Percentiles rank a stretch among this genome's conserved stretches.
Evolutionary conservation across 2,113 vertebrate genomes (phyloP).

Genomic region (Pomatostomus ruficeps): DNA sequence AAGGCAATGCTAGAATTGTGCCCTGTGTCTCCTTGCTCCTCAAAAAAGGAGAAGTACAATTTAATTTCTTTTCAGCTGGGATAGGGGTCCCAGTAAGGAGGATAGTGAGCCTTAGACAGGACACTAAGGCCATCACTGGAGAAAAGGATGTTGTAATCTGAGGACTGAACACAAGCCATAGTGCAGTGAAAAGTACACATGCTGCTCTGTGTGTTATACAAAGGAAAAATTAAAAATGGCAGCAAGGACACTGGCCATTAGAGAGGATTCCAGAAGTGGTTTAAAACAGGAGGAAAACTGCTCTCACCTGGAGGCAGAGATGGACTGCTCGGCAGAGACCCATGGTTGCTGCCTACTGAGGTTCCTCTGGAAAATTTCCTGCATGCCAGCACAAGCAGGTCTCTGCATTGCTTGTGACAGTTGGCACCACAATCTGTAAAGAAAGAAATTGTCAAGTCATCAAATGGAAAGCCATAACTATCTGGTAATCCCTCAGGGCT

Average conservation of each 20-base stretch:
- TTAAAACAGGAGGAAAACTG: not conserved
- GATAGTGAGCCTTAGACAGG: not conserved
- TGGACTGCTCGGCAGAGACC: slow-evolving; percentile 90
- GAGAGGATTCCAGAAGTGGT: not conserved
- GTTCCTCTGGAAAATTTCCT: slow-evolving; percentile 84
- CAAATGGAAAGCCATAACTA: not conserved
- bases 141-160: not conserved
- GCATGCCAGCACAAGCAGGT: slow-evolving; percentile 91
- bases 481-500: not conserved
- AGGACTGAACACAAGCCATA: not conserved
- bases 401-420: slow-evolving; percentile 96
- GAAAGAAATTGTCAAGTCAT: not conserved
- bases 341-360: slow-evolving; percentile 81
- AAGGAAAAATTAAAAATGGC: not conserved
- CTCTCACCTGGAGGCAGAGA: slow-evolving; percentile 81
- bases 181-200: not conserved
- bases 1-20: not conserved
- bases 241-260: not conserved
- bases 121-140: not conserved
- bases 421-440: slow-evolving; percentile 91
- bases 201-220: not conserved
- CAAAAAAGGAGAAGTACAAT: not conserved
- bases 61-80: not conserved
- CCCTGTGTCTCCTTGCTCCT: not conserved
- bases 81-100: not conserved